Conservation (phyloP, 2,888 invertebrate species). For the Bellardia bayeri region DNA sequence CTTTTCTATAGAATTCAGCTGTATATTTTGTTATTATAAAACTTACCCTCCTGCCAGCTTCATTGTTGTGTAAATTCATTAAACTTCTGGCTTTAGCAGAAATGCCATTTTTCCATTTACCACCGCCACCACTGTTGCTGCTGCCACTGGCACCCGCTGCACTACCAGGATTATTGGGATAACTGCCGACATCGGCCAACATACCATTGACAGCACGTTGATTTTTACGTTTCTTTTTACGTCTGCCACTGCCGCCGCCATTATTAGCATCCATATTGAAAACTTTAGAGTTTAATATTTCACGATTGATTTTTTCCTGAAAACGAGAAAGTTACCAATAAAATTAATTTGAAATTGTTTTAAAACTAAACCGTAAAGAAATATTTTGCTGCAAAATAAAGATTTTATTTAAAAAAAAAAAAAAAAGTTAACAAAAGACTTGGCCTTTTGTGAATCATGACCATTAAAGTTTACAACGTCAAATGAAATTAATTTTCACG, state of each 20-base stretch:
- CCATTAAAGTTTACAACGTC: background rate
- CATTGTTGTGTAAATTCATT: constrained; percentile 99
- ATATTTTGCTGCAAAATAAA: background rate
- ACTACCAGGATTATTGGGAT: constrained; percentile 55
- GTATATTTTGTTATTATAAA: background rate
- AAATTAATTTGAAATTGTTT: constrained; percentile 9
- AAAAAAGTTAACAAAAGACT: too few relatives aligned
- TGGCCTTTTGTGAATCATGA: background rate
- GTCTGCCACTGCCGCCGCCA: constrained; percentile 75
- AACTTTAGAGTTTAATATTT: constrained; percentile 84
- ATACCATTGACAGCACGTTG: constrained; percentile 81
- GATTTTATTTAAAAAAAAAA: too few relatives aligned
- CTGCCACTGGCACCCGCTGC: constrained; percentile 51
- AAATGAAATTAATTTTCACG: background rate
- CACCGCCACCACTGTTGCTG: constrained; percentile 60
- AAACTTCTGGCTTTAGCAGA: constrained; percentile 89
- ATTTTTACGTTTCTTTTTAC: constrained; percentile 82
- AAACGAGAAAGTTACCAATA: constrained; percentile 30
- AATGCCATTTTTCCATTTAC: constrained; percentile 78
- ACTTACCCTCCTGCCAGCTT: constrained; percentile 97
- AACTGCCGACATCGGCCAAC: constrained; percentile 72
- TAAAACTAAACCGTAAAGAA: background rate
- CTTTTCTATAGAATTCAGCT: background rate
- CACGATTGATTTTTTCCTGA: constrained; percentile 84
- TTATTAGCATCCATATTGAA: constrained; percentile 80